Evolutionary conservation across 2,797 vertebrate species (phyloP).

Genomic region (Myotis planiceps): DNA sequence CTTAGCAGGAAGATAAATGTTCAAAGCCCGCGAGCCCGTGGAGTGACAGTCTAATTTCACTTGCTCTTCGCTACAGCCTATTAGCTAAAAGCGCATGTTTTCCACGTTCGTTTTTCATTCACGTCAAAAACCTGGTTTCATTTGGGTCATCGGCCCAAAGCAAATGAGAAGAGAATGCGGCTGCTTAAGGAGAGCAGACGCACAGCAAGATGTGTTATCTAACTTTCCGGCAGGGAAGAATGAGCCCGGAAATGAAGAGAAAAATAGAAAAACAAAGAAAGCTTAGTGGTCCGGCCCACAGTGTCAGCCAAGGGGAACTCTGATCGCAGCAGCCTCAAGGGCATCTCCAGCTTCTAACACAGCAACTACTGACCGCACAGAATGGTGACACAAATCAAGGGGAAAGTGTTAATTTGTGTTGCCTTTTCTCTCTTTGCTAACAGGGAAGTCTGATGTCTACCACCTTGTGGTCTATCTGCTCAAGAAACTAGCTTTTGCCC

Average conservation of each 20-base stretch:
- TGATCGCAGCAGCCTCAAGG: neutral
- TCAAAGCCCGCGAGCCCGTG: neutral
- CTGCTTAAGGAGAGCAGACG: neutral
- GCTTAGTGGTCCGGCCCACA: neutral
- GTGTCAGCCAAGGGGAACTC: neutral
- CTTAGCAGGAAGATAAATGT: neutral
- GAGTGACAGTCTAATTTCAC: neutral
- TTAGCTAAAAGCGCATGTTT: conserved; percentile 1
- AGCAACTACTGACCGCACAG: neutral
- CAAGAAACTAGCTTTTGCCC: neutral
- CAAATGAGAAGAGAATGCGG: conserved; percentile 38
- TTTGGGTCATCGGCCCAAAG: conserved; percentile 41
- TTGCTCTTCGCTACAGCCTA: neutral
- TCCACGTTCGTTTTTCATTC: neutral
- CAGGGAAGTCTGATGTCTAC: neutral
- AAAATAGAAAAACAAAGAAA: conserved; percentile 56
- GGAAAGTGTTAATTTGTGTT: neutral
- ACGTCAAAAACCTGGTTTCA: neutral
- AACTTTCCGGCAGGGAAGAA: conserved; percentile 63
- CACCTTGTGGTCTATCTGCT: neutral
- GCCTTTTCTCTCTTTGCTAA: conserved; percentile 35
- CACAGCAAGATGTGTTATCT: conserved; percentile 53
- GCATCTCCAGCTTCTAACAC: neutral
- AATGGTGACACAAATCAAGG: neutral
- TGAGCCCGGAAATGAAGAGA: conserved; percentile 64